Conservation (phyloP, 1,140 invertebrate species). For the Akabosia matsudoensis region DNA sequence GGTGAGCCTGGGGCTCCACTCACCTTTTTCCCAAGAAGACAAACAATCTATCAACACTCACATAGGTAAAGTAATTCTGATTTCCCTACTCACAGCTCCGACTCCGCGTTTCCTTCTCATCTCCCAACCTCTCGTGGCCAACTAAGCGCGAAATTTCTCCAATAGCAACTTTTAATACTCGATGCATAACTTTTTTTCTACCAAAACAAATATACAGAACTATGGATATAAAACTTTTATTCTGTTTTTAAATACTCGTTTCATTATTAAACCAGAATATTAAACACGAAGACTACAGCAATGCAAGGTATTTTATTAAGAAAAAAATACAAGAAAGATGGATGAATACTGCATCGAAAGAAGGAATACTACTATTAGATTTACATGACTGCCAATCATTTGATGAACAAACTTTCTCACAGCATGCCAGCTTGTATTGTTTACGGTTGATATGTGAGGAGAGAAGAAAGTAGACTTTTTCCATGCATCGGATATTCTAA, state of each 20-base stretch:
- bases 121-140: neutral
- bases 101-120: neutral
- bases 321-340: too few species aligned
- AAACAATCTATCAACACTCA: too few species aligned
- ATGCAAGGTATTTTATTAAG: too few species aligned
- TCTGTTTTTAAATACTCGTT: neutral
- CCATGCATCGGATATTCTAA: too few species aligned
- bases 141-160: neutral
- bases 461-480: neutral
- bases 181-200: neutral
- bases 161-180: neutral
- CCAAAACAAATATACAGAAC: neutral
- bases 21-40: slow-evolving; percentile 25
- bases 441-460: slow-evolving; percentile 8
- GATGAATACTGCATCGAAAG: too few species aligned
- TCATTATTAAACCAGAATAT: neutral
- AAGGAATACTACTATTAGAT: slow-evolving; percentile 20
- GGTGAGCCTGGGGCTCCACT: slow-evolving; percentile 44
- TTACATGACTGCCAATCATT: slow-evolving; percentile 25
- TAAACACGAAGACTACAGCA: too few species aligned
- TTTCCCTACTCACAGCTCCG: neutral
- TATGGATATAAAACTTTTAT: neutral
- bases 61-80: too few species aligned
- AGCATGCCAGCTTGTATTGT: slow-evolving; percentile 14
- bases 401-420: slow-evolving; percentile 14